Evolutionary conservation across 2,113 vertebrate species (phyloP), one percentile per base, ranked within the genome.

Genomic region (Pelodiscus sinensis): DNA sequence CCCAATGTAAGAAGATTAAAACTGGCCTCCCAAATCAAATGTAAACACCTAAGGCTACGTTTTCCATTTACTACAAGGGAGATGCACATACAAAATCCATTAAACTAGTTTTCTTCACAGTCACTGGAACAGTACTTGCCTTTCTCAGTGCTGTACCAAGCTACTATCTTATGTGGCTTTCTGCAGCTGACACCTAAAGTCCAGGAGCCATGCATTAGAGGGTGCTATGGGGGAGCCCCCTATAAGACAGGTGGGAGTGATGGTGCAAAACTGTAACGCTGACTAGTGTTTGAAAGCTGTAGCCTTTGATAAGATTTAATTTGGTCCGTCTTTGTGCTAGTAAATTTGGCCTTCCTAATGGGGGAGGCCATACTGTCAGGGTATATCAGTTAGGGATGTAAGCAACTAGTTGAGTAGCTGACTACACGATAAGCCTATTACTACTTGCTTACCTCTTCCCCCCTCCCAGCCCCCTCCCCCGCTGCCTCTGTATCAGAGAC

Each of bases 1-100:
- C 68, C 18, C 78, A 85, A 73, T 35, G 35, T 89, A 57, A 79
- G 81, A n/a, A 75, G 89, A 79, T 89, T 75, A 92, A 79, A 87
- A 73, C 25, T 2, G 1, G 19, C 62, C 31, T 85, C 78, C 35
- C 1, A 1, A 81, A 44, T 73, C 58, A 29, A 29, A 51, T 25
- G 65, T 57, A 44, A 89, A 50, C 54, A 65, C 71, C 68, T 57
- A 29, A 27, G 86, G 92, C 58, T 65, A 5, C 0, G 0, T 82
- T 87, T 87, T 44, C 58, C 68, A 35, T 85, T 65, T 84, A 22
- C 51, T 79, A 38, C 2, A 2, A n/a, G 68, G 35, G 25, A 60
- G 22, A 7, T 21, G 81, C 84, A 55, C 54, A 65, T 78, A 27
- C 86, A 82, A 81, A 85, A 27, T 54, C 84, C 55, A 57, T 89